These are phyloP conservation scores for Sebastes glaucus DNA, from an alignment of 2,797 vertebrate genomes.

Conservation along the genomic window DNA sequence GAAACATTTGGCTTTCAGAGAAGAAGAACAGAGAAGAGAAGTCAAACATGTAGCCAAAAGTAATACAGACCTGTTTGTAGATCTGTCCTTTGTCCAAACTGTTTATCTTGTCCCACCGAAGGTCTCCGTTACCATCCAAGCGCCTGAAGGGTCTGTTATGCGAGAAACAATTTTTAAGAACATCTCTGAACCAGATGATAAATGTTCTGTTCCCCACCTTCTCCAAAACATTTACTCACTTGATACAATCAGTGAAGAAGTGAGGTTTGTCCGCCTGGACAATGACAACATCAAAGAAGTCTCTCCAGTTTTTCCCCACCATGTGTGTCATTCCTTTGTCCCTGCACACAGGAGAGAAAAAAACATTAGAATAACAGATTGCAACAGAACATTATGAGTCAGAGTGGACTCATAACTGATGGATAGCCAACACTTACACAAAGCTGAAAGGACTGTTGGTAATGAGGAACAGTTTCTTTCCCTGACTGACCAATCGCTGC, in stretches of 20 bases:
- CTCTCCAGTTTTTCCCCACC: slow-evolving; percentile 88
- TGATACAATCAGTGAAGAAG: slow-evolving; percentile 90
- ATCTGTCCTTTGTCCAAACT: slow-evolving; percentile 87
- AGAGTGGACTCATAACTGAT: not conserved
- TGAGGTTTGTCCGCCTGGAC: slow-evolving; percentile 91
- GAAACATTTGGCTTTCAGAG: not conserved
- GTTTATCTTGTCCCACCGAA: slow-evolving; percentile 87
- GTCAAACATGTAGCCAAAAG: not conserved
- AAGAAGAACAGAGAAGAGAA: too few relatives aligned
- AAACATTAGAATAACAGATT: not conserved
- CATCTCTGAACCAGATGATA: not conserved
- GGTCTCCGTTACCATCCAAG: slow-evolving; percentile 85
- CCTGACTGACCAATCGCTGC: slow-evolving; percentile 77
- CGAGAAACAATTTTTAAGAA: not conserved
- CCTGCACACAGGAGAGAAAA: slow-evolving; percentile 54
- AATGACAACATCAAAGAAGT: slow-evolving; percentile 88
- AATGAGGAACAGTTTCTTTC: slow-evolving; percentile 90
- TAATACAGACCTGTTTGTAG: slow-evolving; percentile 83
- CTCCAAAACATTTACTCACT: slow-evolving; percentile 77
- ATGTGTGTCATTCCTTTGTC: slow-evolving; percentile 90
- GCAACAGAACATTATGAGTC: not conserved
- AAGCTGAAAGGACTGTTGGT: slow-evolving; percentile 91
- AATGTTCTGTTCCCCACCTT: not conserved
- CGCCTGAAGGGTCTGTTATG: slow-evolving; percentile 85
- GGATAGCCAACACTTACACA: slow-evolving; percentile 79